Base-by-base conservation (phyloP, 2,888 invertebrate genomes). In the Sesia bembeciformis region DNA sequence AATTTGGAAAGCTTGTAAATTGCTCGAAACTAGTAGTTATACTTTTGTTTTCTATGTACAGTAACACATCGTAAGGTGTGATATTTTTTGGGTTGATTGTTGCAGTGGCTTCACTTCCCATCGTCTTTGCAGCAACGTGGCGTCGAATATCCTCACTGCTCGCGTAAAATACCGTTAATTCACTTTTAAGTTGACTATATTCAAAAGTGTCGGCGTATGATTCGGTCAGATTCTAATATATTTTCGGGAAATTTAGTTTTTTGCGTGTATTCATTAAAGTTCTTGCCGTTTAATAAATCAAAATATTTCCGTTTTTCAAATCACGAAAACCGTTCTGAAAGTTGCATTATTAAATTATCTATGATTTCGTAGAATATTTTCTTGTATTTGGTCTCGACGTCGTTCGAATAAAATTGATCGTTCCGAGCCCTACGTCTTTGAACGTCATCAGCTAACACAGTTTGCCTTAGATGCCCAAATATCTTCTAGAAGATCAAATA, bases 161-260 rank as follows among this genome's bases (percentile, higher is more conserved):
- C 49, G 49, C 49, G 4, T 49, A 49, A 49, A 49, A 49, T 49
- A 49, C n/a, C 38, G 49, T 5, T 4, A n/a, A n/a, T n/a, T n/a
- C n/a, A n/a, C n/a, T n/a, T n/a, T 41, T 41, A 7, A 41, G 41
- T 41, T 41, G 41, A 23, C 23, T 23, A 23, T 23, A 23, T 23
- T 23, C 2, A 7, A 41, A 41, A 5, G 7, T 41, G 5, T 41
- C 7, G 7, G 41, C 2, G 23, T 23, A 23, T 7, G 41, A 41
- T 41, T 41, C 41, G 7, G 23, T 41, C 7, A 41, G 5, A 41
- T 41, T 49, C 50, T 49, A 49, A 5, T 38, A 49, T 49, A n/a
- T 49, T 49, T 49, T 49, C 50, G 50, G 50, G 50, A 49, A 49
- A 49, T 49, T 49, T 49, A 49, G 8, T 49, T 49, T 49, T 49